Evolutionary conservation across 2,888 invertebrate species (phyloP), one percentile per base, ranked within the genome.

Genomic region (Oconnorella tubifera): DNA sequence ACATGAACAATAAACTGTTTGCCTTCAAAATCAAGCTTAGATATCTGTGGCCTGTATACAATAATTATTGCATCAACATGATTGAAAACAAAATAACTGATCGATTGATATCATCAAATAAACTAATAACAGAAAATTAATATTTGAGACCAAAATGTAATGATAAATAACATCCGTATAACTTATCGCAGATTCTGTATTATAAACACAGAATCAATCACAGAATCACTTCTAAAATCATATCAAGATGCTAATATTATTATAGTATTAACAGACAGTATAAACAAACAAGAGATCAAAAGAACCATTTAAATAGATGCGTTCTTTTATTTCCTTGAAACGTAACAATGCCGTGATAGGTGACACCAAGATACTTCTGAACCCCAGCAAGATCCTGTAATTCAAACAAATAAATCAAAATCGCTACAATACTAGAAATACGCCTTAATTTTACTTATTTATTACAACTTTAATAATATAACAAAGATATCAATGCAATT

Each of bases 1-100:
- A 94, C 86, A 83, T 96, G 95, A 63, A 95, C 90, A 73, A 96
- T 94, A 79, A 98, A 94, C 91, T 97, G 96, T 84, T 95, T 91
- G 28, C 96, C 95, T 80, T 96, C 94, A 79, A 93, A 97, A 82
- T 97, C 96, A 73, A 97, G 90, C 83, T 95, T 95, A 78, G 92
- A 90, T 59, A 98, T 90, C 82, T 96, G 93, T 68, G 88, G 72
- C 83, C 83, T 80, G 70, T 59, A 56, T 10, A 40, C 40, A 40
- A 40, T 40, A 40, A 40, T 40, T 40, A 14, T 40, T 40, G 40
- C 40, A 40, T 40, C 40, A 19, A 10, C 19, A 14, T 40, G 19
- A 40, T 40, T 40, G 40, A n/a, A n/a, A n/a, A n/a, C n/a, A n/a
- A n/a, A n/a, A n/a, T n/a, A n/a, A n/a, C n/a, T n/a, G n/a, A n/a